Percentiles rank a stretch among this genome's conserved stretches.
Conservation (phyloP, 2,888 invertebrate species). For the Molorchus minor region DNA sequence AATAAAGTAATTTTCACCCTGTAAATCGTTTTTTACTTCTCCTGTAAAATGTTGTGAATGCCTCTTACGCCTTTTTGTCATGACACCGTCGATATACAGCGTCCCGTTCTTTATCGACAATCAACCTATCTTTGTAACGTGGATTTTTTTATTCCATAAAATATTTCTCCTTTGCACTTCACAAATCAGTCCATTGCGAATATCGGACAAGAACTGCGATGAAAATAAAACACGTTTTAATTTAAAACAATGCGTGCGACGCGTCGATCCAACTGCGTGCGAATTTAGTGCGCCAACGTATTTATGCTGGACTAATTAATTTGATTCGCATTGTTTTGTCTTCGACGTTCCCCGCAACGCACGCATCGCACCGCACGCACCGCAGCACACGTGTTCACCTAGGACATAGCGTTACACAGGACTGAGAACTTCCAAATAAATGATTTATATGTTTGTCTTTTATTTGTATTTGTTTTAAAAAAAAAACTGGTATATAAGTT, state of each 20-base stretch:
- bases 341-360: not conserved
- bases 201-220: constrained; percentile 4
- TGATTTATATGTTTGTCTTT: too few relatives aligned
- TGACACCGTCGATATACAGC: too few relatives aligned
- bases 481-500: too few relatives aligned
- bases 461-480: too few relatives aligned
- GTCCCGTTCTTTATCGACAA: constrained; percentile 20
- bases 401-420: not conserved
- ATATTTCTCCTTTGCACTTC: constrained; percentile 19
- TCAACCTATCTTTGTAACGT: constrained; percentile 18
- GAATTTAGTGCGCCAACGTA: not conserved
- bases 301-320: not conserved
- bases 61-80: too few relatives aligned
- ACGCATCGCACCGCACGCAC: constrained; percentile 4
- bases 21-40: too few relatives aligned
- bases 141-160: constrained; percentile 23
- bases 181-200: constrained; percentile 11
- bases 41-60: too few relatives aligned
- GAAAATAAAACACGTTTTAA: constrained; percentile 2
- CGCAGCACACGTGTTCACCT: constrained; percentile 1
- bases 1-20: too few relatives aligned
- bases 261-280: not conserved
- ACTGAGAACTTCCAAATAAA: too few relatives aligned
- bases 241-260: not conserved
- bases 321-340: not conserved